Evolutionary conservation across 2,797 vertebrate genomes (phyloP).

Genomic region (Alauda arvensis): DNA sequence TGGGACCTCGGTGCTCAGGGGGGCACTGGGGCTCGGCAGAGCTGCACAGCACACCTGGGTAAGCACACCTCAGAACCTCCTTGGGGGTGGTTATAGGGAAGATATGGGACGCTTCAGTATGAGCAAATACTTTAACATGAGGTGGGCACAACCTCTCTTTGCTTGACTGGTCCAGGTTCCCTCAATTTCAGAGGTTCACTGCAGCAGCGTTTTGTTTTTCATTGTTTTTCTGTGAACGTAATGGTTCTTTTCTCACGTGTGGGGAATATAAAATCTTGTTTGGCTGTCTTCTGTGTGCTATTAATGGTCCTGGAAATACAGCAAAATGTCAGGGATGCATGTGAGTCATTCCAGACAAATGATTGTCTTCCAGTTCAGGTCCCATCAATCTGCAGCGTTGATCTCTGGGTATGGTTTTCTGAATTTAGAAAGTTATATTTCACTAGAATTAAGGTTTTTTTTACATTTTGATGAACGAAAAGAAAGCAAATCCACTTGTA

Average conservation of each 20-base stretch:
- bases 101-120: not conserved
- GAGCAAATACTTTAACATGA: not conserved
- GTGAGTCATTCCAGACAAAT: not conserved
- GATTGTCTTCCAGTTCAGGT: not conserved
- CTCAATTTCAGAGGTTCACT: not conserved
- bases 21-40: not conserved
- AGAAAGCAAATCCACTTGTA: not conserved
- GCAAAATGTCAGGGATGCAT: not conserved
- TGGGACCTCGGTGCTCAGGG: no score
- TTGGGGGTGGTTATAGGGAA: not conserved
- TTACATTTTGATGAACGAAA: not conserved
- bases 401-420: not conserved
- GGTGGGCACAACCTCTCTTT: not conserved
- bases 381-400: not conserved
- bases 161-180: not conserved
- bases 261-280: not conserved
- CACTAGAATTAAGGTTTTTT: not conserved
- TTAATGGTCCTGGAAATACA: not conserved
- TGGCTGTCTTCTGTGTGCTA: not conserved
- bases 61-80: fast-evolving
- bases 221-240: not conserved
- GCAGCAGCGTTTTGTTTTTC: not conserved
- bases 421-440: not conserved
- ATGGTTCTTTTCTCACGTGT: not conserved
- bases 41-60: no score